Base-by-base conservation (phyloP, 2,888 invertebrate genomes). In the Saturnia japonica region DNA sequence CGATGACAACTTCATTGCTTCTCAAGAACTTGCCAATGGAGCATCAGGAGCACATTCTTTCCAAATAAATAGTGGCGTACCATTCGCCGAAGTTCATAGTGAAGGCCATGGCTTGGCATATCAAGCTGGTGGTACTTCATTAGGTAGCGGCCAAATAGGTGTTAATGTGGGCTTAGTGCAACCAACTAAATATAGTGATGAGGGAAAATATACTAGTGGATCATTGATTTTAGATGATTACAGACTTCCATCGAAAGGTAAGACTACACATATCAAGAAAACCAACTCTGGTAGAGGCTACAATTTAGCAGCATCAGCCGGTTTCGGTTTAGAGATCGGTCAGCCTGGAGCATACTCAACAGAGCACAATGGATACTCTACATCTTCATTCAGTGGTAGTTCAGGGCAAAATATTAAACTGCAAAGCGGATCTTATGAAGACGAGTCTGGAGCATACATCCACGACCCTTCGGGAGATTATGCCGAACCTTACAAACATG, bases 381-480 rank as follows among this genome's bases (percentile, higher is more conserved):
- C 76, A 73, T 68, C 74, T 45, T 71, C 74, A 42, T 74, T 74
- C 72, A 74, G 74, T 62, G 75, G 76, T 11, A 75, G 69, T 68
- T 43, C 70, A 45, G 78, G 78, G 16, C 80, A 82, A 68, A 78
- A 78, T 42, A 74, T 75, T 68, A 80, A 82, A 57, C 85, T 85
- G 68, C 82, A 88, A 75, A 83, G 77, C 54, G 75, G 74, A 45
- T 81, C 77, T 73, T 84, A 85, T 70, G 83, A 89, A 43, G 88
- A 91, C 54, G 81, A 88, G 69, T 88, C 93, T 22, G 94, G 94
- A n/a, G 88, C 88, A 1, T 94, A 94, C 75, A 84, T 92, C 4
- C 94, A 94, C 74, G 94, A 94, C 75, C 89, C 93, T 73, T 81
- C 91, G 6, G 94, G 94, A 45, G 94, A 94, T 72, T 84, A 87